Conservation (phyloP, 2,113 vertebrate genomes). For the Pleuronectes platessa region DNA sequence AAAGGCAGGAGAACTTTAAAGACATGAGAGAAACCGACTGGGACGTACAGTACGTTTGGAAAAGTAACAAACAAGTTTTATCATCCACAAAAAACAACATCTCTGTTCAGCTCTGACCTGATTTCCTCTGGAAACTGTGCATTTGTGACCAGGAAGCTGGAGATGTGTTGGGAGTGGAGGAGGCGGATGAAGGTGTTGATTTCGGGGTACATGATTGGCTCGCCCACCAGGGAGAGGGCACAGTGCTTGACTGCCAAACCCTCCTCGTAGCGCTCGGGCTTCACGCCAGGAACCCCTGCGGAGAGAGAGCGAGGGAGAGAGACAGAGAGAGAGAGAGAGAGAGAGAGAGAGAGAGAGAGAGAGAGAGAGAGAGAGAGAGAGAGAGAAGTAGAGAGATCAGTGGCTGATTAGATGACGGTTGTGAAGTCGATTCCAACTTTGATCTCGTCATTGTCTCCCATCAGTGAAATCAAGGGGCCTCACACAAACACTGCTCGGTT, state of each 20-base stretch:
- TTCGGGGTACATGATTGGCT: constrained; percentile 96
- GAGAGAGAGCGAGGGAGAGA: background rate
- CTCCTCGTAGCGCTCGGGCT: constrained; percentile 86
- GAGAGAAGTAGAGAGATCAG: background rate
- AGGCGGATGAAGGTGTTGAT: constrained; percentile 91
- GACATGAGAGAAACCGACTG: background rate
- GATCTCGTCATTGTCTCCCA: background rate
- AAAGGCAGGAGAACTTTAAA: background rate
- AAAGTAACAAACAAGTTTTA: background rate
- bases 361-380: too few relatives aligned
- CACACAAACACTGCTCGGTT: too few relatives aligned
- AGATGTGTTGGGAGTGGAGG: constrained; percentile 88
- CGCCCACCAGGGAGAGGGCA: constrained; percentile 93
- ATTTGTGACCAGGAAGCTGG: constrained; percentile 96
- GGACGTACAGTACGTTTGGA: too few relatives aligned
- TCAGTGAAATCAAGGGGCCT: background rate
- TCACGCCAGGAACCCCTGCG: constrained; percentile 90
- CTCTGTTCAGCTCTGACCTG: constrained; percentile 79
- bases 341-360: background rate
- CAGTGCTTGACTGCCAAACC: constrained; percentile 90
- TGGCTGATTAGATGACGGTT: background rate
- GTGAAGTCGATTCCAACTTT: background rate
- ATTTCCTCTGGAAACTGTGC: constrained; percentile 95
- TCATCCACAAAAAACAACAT: background rate
- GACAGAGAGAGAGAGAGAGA: background rate